Base-by-base conservation (phyloP, 64 coral and sea anemone genomes). In the Cladopsammia gracilis region DNA sequence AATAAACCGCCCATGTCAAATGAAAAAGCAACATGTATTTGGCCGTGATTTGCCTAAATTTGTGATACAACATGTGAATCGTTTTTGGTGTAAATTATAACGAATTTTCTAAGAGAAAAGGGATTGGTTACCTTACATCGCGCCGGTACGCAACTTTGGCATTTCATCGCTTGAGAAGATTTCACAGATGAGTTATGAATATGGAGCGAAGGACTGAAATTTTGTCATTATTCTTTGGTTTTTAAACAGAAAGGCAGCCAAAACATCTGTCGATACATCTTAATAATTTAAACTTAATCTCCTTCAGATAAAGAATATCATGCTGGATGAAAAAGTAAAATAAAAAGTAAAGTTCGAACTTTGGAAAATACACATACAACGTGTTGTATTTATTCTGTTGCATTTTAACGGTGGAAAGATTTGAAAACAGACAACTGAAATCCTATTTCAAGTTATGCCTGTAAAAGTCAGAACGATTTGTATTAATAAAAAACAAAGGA, bases 221-320 rank as follows among this genome's bases (percentile, higher is more conserved):
- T 48, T 43, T 24, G 49, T 60, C 62, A 50, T 84, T 52, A 24
- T 20, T n/a, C 43, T 46, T 68, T 68, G 3, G 57, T 6, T 68
- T 64, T 83, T 64, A 83, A 83, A 14, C 53, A 69, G 42, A 10
- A 84, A 84, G 62, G 11, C 15, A 62, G 62, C 16, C 15, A 23
- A 50, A 67, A 84, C 80, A 84, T 66, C 80, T 84, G 80, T 64
- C 45, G 44, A 45, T 23, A 62, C 20, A 66, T 62, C 15, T 84
- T 84, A 84, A 84, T 84, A 47, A 84, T 84, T 84, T 23, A 84
- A 84, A 47, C 44, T 20, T 12, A 84, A 66, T 84, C 11, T 84
- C 67, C 64, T 67, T n/a, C 45, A 24, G 61, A 84, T 67, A 67
- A 84, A 15, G 13, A 79, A 77, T 56, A 54, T 15, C 4, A n/a